Base-by-base conservation (phyloP, 2,797 vertebrate genomes). In the Sciurus vulgaris region DNA sequence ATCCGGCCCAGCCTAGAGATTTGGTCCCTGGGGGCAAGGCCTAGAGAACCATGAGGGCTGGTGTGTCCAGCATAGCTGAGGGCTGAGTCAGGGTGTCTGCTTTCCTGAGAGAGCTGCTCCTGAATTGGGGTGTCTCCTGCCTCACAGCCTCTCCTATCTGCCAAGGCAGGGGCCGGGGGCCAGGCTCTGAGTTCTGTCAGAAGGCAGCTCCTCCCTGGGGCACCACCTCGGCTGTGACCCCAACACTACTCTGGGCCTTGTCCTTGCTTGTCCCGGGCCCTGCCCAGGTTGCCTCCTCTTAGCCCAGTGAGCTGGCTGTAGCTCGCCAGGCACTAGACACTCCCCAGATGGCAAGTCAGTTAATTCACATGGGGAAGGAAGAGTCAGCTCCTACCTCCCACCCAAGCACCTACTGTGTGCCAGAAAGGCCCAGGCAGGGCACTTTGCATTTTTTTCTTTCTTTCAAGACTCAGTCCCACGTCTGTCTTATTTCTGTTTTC, bases 71-170 rank as follows among this genome's bases (percentile, higher is more conserved):
- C 88, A 86, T 47, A 86, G 70, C 81, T 83, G 38, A 91, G 38
- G 85, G 61, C 44, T 85, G 89, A 72, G 81, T 85, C 93, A 54
- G 35, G 54, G 91, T 72, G 59, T 86, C 91, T 81, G 69, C 86
- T 86, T 91, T 72, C 91, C 70, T 77, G 72, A 67, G 7, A 88
- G 54, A 38, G 35, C 54, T 67, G 84, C 77, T 94, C 49, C 65
- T 28, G 67, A 87, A 72, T 18, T 26, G 67, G 20, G 54, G 22
- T 33, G 22, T 74, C 69, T 92, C 63, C 47, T 44, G 51, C 20
- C 72, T 78, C 18, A 8, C 38, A 22, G 33, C 44, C 13, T 77
- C 56, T 87, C 38, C 61, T 59, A 17, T 24, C 22, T 7, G 65
- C 65, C 85, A 47, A 35, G 24, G 4, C 10, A 73, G 51, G 54